Conservation (phyloP, 2,888 invertebrate genomes). For the Eristalis pertinax region DNA sequence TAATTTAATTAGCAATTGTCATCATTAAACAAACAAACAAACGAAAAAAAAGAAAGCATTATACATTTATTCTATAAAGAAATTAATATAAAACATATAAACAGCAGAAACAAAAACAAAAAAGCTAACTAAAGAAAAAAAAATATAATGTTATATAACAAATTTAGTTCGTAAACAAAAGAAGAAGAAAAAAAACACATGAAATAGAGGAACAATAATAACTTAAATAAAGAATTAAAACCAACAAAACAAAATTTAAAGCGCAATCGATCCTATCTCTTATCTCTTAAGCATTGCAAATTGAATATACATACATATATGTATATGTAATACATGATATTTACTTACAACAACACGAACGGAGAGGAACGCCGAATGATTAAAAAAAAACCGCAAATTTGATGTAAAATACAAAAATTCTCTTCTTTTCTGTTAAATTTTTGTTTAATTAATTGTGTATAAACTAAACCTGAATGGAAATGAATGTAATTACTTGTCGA, state of each 20-base stretch:
- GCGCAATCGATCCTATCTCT: constrained; percentile 65
- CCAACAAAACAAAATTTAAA: constrained; percentile 16
- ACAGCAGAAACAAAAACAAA: constrained; percentile 24
- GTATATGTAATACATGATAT: constrained; percentile 32
- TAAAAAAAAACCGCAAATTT: constrained; percentile 27
- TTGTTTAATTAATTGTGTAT: background rate
- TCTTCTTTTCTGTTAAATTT: background rate
- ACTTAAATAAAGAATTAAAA: constrained; percentile 62
- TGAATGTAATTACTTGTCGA: constrained; percentile 43
- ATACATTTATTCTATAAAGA: constrained; percentile 47
- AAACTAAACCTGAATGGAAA: constrained; percentile 20
- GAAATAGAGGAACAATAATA: constrained; percentile 64
- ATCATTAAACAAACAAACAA: constrained; percentile 24
- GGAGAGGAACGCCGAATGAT: background rate
- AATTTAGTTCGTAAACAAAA: constrained; percentile 47
- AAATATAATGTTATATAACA: constrained; percentile 28
- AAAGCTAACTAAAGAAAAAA: background rate
- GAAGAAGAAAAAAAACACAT: too few species aligned
- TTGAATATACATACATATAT: constrained; percentile 32
- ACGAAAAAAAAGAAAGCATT: constrained; percentile 26
- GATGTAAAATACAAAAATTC: constrained; percentile 28
- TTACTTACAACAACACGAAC: background rate
- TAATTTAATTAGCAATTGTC: constrained; percentile 63
- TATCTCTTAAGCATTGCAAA: constrained; percentile 29
- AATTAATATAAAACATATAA: constrained; percentile 33